Evolutionary conservation across 1,140 invertebrate genomes (phyloP).

Genomic region (Platorchestia sp.): DNA sequence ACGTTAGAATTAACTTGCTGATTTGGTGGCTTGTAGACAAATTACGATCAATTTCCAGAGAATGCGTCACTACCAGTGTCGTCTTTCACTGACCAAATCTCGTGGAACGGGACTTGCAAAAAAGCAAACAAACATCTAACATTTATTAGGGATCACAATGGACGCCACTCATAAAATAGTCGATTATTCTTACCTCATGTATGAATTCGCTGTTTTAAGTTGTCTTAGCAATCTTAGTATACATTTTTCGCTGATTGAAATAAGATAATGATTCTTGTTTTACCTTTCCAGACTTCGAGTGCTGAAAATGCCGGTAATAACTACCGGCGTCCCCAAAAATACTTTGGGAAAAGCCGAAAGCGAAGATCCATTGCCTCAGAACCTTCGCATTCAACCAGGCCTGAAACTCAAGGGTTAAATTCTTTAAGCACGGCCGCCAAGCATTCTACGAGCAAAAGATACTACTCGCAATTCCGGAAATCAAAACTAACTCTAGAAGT

Average conservation of each 20-base stretch:
- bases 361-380: neutral
- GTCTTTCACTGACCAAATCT: too few species aligned
- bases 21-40: too few species aligned
- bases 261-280: neutral
- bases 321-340: too few species aligned
- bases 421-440: neutral
- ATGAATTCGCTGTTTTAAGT: neutral
- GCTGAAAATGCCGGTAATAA: neutral
- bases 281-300: neutral
- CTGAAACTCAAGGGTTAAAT: neutral
- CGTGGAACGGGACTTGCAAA: too few species aligned
- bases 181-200: neutral
- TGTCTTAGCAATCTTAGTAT: neutral
- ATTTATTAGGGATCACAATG: too few species aligned
- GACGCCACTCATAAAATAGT: too few species aligned
- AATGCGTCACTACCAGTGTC: too few species aligned
- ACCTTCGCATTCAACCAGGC: neutral
- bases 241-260: neutral
- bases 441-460: neutral
- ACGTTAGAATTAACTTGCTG: too few species aligned
- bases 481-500: slow-evolving; percentile 57
- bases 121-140: too few species aligned
- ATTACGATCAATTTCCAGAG: too few species aligned
- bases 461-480: neutral
- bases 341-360: neutral